Conservation (phyloP, 92 coral and sea anemone genomes). For the Parazoanthus swiftii region DNA sequence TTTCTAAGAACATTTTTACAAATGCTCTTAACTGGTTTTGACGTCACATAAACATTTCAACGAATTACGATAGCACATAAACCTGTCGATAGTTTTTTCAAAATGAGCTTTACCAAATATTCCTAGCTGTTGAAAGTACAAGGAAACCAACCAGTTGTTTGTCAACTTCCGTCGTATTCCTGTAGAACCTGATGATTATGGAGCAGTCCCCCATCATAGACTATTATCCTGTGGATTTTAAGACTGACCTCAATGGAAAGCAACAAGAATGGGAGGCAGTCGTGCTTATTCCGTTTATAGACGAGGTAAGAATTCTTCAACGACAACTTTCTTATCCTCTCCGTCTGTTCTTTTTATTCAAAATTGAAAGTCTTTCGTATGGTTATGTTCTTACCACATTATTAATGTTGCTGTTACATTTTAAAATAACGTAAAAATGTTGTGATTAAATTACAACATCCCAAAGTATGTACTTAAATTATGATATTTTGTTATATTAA, state of each 20-base stretch:
- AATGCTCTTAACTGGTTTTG: too few species aligned
- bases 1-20: too few species aligned
- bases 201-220: slow-evolving; percentile 93
- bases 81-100: too few species aligned
- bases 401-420: too few species aligned
- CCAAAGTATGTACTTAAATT: too few species aligned
- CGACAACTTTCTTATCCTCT: neutral
- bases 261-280: slow-evolving; percentile 99
- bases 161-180: neutral
- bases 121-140: neutral
- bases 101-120: too few species aligned
- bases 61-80: too few species aligned
- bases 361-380: neutral
- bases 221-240: slow-evolving; percentile 85
- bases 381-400: too few species aligned
- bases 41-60: too few species aligned
- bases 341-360: neutral
- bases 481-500: too few species aligned
- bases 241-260: slow-evolving; percentile 96
- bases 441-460: too few species aligned
- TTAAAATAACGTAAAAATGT: too few species aligned
- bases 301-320: slow-evolving; percentile 65
- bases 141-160: neutral
- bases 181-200: slow-evolving; percentile 92
- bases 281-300: slow-evolving; percentile 93